Evolutionary conservation across 2,888 invertebrate species (phyloP), one percentile per base, ranked within the genome.

Genomic region (Auanema freiburgensis): DNA sequence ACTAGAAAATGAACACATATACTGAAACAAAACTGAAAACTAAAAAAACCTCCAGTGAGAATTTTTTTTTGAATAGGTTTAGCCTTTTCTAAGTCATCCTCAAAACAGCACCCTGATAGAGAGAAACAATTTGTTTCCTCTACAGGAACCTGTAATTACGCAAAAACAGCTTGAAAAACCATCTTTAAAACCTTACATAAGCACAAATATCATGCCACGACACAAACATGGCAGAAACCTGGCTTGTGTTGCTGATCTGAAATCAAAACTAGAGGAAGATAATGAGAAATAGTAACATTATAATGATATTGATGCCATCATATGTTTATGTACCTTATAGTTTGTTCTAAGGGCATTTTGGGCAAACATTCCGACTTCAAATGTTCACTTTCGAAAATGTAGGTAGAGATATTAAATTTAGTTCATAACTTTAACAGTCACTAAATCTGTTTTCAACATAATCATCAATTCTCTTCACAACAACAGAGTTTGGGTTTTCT

Each of bases 171-270:
- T 40, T 57, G 54, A 57, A 57, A 40, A 49, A 64, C 61, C 21
- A n/a, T 23, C 16, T 46, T 21, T 16, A 18, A 46, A 6, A 10
- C 14, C 66, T 52, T 46, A 78, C 77, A n/a, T 67, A 57, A 16
- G 71, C 77, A 14, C 65, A 68, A 21, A 80, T 54, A 56, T 74
- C 73, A 57, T 79, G 74, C 80, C 80, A 80, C 0, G 80, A 74
- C 33, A 80, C 65, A 40, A 70, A 60, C 77, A 81, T 76, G 16
- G 75, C 55, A n/a, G 79, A 79, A 11, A 75, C 68, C 5, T 70
- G 58, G 23, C 73, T 79, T 11, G 65, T 66, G 25, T 59, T 72
- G 10, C 78, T 78, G 18, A 68, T 46, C 76, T 76, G 49, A 56
- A 77, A 69, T 3, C 33, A 33, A 33, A 57, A 61, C 33, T 33